Evolutionary conservation across 2,888 invertebrate species (phyloP).

Genomic region (Stenolophus ochropezus): DNA sequence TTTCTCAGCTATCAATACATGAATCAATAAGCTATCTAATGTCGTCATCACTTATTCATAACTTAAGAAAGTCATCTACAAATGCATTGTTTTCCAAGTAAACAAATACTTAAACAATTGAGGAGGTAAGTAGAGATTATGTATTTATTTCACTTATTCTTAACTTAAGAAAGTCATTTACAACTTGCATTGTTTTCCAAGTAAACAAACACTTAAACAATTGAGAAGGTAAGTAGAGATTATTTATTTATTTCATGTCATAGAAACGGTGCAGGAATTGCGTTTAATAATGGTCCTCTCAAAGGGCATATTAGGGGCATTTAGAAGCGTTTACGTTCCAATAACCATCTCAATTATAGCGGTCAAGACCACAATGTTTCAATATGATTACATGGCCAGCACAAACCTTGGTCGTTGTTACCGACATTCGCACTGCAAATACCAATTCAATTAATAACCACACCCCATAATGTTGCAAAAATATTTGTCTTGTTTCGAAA

Average conservation of each 20-base stretch:
- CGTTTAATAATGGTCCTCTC: neutral
- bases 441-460: neutral
- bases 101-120: too few species aligned
- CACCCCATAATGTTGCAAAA: neutral
- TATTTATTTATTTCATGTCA: neutral
- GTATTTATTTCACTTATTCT: too few species aligned
- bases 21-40: neutral
- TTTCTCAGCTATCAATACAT: slow-evolving; percentile 13
- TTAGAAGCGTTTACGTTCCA: slow-evolving; percentile 19
- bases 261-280: neutral
- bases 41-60: neutral
- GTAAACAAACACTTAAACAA: too few species aligned
- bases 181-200: too few species aligned
- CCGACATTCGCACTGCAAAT: neutral
- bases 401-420: neutral
- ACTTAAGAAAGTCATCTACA: too few species aligned
- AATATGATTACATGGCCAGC: slow-evolving; percentile 15
- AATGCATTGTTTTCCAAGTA: too few species aligned
- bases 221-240: too few species aligned
- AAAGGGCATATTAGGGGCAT: slow-evolving; percentile 5
- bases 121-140: too few species aligned
- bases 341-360: slow-evolving; percentile 36
- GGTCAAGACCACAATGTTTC: slow-evolving; percentile 35
- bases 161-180: too few species aligned
- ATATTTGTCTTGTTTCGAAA: too few species aligned